A percentile compares a stretch with the other conserved stretches of the same genome.
phyloP scores from a whole-genome alignment of 1,140 invertebrate genomes.

The Drosophila santomea region DNA sequence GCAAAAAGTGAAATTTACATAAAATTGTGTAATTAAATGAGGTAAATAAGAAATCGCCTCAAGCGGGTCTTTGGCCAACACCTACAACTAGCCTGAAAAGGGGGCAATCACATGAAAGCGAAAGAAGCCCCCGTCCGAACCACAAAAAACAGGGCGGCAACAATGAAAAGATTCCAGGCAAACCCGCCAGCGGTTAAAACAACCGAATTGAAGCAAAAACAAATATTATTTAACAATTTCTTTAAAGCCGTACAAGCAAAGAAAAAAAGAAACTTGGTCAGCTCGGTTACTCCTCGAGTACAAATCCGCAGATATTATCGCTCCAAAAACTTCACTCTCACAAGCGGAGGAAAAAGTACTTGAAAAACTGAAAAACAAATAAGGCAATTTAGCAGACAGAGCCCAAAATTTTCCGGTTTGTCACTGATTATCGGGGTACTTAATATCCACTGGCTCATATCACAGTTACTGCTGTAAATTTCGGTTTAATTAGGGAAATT shows the following conservation, averaged over 20 bases:
- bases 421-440: conserved; percentile 7
- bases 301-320: conserved; percentile 56
- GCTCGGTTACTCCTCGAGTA: conserved; percentile 25
- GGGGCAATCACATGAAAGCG: conserved; percentile 43
- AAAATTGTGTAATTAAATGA: conserved; percentile 79
- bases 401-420: neutral
- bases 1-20: conserved; percentile 79
- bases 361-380: conserved; percentile 56
- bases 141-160: conserved; percentile 28
- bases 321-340: conserved; percentile 16
- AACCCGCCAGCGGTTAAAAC: conserved; percentile 40
- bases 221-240: conserved; percentile 72
- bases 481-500: no score
- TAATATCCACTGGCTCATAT: neutral
- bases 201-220: conserved; percentile 41
- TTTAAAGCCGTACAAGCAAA: conserved; percentile 18
- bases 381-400: conserved; percentile 53
- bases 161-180: conserved; percentile 36
- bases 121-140: conserved; percentile 58
- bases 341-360: conserved; percentile 43
- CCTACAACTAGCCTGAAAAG: conserved; percentile 49
- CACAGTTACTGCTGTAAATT: no score
- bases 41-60: conserved; percentile 61
- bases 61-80: conserved; percentile 56
- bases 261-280: conserved; percentile 71